Base-by-base conservation (phyloP, 2,113 vertebrate species). In the Melanerpes formicivorus region DNA sequence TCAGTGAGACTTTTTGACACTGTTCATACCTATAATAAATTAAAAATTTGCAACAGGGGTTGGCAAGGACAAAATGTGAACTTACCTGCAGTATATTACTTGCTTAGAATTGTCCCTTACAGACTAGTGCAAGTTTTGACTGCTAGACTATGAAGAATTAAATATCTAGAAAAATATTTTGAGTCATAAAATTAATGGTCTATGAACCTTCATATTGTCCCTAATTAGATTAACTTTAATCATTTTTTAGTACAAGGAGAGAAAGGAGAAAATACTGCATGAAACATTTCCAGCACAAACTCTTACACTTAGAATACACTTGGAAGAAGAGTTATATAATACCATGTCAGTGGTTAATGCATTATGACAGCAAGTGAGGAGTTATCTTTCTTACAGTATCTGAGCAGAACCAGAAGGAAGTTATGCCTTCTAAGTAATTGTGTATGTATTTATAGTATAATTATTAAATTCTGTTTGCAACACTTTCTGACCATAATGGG, bases 351-450 rank as follows among this genome's bases (percentile, higher is more conserved):
- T 67, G 50, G 37, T 87, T 90, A 81, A 78, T 63, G 32, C 6
- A 22, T 74, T 89, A 29, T 58, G 62, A 86, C 92, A 94, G 48
- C 37, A 63, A 80, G 25, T 40, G 46, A 71, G 48, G 34, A 54
- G 7, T 83, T 95, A 52, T 75, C 79, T 78, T 87, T 90, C 56
- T 91, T 87, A 30, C 25, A 46, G 66, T 93, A 82, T 79, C 79
- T 72, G 30, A 52, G 52, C 48, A 55, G 58, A 95, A 50, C 60
- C 82, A 88, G 58, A 95, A 91, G 80, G 91, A 96, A 97, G 37
- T 84, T 59, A 50, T 1, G 40, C 73, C 42, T 76, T 91, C 60
- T 64, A 76, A 90, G 60, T 60, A 59, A 63, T 58, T 75, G 27
- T 80, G 27, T 59, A 25, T 32, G 56, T 91, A 88, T 80, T 91